Conservation (phyloP, 1,140 invertebrate species). For the Papilio machaon region DNA sequence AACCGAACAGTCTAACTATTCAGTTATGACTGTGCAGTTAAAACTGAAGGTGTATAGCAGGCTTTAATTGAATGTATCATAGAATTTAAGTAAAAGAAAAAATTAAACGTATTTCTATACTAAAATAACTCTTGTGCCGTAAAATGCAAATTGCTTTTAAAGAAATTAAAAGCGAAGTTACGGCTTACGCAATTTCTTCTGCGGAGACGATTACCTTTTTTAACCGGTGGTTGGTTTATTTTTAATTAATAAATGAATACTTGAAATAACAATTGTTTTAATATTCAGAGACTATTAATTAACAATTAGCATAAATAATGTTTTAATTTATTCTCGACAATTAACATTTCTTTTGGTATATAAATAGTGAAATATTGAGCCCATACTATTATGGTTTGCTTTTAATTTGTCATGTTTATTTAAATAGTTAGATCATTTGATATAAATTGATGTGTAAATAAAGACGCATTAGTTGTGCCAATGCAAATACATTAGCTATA, state of each 20-base stretch:
- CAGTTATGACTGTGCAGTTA: too few species aligned
- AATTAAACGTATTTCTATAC: slow-evolving; percentile 9
- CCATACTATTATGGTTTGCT: background rate
- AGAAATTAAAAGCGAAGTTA: slow-evolving; percentile 23
- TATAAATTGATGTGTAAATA: slow-evolving; percentile 26
- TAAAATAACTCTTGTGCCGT: slow-evolving; percentile 7
- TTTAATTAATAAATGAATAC: background rate
- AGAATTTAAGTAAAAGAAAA: background rate
- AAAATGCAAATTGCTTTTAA: slow-evolving; percentile 22
- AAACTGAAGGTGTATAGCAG: too few species aligned
- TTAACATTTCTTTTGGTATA: background rate
- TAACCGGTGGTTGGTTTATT: background rate
- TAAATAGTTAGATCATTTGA: slow-evolving; percentile 2
- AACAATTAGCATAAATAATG: background rate
- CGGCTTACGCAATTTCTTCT: slow-evolving; percentile 14
- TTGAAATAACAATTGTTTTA: background rate
- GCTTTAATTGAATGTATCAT: background rate
- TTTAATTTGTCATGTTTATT: slow-evolving; percentile 2
- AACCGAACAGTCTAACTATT: too few species aligned
- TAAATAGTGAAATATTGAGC: background rate
- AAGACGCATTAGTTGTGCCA: background rate
- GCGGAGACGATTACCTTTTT: slow-evolving; percentile 7
- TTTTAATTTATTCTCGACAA: background rate
- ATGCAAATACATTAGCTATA: background rate
- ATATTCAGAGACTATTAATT: too few species aligned